Conservation (phyloP, 2,113 vertebrate genomes). For the Rhadina sibilatrix region DNA sequence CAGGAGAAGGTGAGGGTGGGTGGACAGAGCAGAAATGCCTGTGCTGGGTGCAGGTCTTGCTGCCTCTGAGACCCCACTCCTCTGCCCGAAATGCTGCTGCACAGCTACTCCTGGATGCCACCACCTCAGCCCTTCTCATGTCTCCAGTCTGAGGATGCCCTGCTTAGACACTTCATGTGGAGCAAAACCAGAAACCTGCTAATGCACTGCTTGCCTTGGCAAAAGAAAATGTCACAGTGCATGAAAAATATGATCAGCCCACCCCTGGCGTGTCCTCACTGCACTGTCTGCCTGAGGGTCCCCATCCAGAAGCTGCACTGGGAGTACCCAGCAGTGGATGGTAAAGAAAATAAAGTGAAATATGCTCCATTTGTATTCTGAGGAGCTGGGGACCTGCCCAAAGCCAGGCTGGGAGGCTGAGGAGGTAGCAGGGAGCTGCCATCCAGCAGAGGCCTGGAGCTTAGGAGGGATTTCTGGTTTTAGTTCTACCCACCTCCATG, state of each 20-base stretch:
- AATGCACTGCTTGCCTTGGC: neutral
- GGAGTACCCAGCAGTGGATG: neutral
- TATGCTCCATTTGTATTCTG: neutral
- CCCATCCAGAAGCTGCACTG: neutral
- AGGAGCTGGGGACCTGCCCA: neutral
- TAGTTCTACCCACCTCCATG: slow-evolving; percentile 44
- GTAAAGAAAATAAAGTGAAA: neutral
- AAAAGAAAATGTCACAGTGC: neutral
- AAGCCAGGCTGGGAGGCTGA: neutral
- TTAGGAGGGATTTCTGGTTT: slow-evolving; percentile 51
- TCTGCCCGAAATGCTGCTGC: accelerated
- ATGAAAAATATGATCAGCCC: neutral
- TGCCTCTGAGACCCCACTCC: neutral
- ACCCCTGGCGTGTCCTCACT: neutral
- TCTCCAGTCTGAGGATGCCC: neutral
- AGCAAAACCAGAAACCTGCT: slow-evolving; percentile 13
- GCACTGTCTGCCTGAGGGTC: neutral
- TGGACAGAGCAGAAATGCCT: neutral
- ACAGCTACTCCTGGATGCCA: neutral
- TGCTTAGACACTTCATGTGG: slow-evolving; percentile 9
- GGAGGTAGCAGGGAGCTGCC: neutral
- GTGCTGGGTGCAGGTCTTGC: neutral
- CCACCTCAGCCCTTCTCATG: neutral
- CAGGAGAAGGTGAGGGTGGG: neutral
- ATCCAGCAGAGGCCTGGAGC: neutral